phyloP scores from a whole-genome alignment of 2,797 vertebrate species.

The Phylloscopus collybita region DNA sequence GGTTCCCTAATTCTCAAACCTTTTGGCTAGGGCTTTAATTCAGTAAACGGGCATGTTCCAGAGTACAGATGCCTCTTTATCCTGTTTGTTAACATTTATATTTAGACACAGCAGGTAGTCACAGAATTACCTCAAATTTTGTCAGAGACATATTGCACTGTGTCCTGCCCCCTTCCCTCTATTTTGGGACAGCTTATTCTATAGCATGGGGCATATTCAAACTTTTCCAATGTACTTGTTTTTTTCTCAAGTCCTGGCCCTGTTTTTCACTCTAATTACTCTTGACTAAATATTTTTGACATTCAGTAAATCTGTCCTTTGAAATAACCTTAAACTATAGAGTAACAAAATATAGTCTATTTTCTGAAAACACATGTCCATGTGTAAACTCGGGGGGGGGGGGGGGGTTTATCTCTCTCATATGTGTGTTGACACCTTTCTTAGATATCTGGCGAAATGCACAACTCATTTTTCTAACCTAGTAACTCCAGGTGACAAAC shows the following conservation, averaged over 20 bases:
- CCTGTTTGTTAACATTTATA: not conserved
- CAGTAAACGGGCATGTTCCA: not conserved
- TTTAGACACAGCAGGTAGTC: not conserved
- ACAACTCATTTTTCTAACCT: not conserved
- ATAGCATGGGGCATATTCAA: not conserved
- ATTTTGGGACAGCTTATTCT: not conserved
- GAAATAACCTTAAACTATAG: not conserved
- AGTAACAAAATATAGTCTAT: not conserved
- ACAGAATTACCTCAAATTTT: not conserved
- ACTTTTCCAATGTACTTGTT: not conserved
- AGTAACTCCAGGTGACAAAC: not conserved
- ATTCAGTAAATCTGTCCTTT: not conserved
- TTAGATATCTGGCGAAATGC: not conserved
- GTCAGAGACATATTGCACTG: not conserved
- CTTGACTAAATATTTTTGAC: not conserved
- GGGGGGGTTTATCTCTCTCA: not conserved
- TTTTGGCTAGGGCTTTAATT: not conserved
- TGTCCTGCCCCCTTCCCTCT: not conserved
- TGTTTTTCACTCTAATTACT: not conserved
- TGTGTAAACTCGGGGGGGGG: not conserved
- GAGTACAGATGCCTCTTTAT: not conserved
- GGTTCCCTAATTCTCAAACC: not conserved
- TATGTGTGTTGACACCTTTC: not conserved
- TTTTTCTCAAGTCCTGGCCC: not conserved
- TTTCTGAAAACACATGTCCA: not conserved